Evolutionary conservation across 1,140 invertebrate species (phyloP), one percentile per base, ranked within the genome.

Genomic region (Argopecten irradians): DNA sequence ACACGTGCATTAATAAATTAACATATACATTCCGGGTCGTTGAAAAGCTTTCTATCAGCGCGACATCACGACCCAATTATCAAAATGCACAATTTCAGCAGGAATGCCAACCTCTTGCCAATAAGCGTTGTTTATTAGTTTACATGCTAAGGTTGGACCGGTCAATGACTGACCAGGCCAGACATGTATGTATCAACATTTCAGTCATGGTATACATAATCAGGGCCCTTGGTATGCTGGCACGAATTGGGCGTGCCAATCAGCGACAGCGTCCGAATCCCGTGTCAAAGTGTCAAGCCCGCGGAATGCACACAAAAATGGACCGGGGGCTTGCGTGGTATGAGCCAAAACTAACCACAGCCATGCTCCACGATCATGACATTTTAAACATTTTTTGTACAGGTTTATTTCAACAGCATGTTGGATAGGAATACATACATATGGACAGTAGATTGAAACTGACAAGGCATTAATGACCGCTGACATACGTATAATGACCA

Each of bases 1-100:
- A 71, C 55, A 71, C 55, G 55, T 71, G 55, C 55, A 71, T 71
- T 71, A 71, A 71, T 71, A 71, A 71, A 71, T 71, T 71, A 71
- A 71, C 55, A 71, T 71, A 71, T 71, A 71, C 55, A 71, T 28
- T 71, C 55, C 55, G 55, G 55, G 55, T 71, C 55, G 55, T n/a
- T 71, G 55, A 71, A 71, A 71, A 71, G 55, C n/a, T 71, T 71
- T 8, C 55, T 28, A 71, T 71, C 28, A 11, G 55, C n/a, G 28
- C 28, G 55, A 16, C 55, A 16, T 71, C 55, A n/a, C 19, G 55
- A 28, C 55, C 55, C 55, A 71, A 71, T 71, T 71, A 71, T 71
- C 55, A 28, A n/a, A 71, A 71, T 71, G 55, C 55, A 71, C n/a
- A 71, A 71, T 71, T 71, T 71, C 55, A n/a, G 55, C 55, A 71